Percentiles rank a stretch among this genome's conserved stretches.
Evolutionary conservation across 2,797 vertebrate species (phyloP).

Genomic region (Lepidocolaptes lacrymiger): DNA sequence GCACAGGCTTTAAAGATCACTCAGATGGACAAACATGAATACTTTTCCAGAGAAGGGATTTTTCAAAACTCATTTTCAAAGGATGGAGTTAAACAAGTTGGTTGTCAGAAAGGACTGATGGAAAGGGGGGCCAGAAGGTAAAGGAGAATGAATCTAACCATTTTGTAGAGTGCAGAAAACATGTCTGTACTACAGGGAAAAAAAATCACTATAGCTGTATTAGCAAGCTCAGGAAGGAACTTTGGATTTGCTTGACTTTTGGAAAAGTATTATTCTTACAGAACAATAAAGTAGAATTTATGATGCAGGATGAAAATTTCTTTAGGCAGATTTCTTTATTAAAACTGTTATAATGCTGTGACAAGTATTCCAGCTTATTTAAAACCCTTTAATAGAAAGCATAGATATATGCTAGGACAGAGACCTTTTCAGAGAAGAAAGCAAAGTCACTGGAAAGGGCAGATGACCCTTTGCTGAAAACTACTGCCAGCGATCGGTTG

Average conservation of each 20-base stretch:
- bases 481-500: neutral
- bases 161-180: neutral
- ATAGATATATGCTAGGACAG: neutral
- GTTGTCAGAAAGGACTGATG: neutral
- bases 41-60: neutral
- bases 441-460: neutral
- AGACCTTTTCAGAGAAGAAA: neutral
- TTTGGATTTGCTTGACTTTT: neutral
- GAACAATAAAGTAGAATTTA: neutral
- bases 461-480: neutral
- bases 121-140: neutral
- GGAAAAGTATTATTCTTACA: neutral
- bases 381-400: neutral
- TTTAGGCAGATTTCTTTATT: neutral
- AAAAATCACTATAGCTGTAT: neutral
- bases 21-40: neutral
- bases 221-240: neutral
- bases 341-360: neutral
- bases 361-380: neutral
- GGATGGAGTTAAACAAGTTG: neutral
- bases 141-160: neutral
- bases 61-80: neutral
- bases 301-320: neutral
- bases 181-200: accelerated
- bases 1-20: neutral